phyloP scores from a whole-genome alignment of 2,797 vertebrate species.

The Crenichthys baileyi region DNA sequence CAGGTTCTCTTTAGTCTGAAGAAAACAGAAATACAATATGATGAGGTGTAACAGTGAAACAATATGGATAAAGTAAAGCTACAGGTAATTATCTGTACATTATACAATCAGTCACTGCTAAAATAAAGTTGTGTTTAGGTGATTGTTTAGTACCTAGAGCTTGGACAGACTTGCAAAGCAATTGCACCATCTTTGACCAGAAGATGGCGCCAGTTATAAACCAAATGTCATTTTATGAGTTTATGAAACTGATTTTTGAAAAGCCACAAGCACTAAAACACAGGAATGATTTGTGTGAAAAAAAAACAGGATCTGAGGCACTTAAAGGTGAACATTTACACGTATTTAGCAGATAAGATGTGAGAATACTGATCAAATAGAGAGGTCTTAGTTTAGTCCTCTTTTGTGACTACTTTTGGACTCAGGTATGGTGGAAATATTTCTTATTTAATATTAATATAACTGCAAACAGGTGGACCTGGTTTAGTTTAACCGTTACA shows the following conservation, averaged over 20 bases:
- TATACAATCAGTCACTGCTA: background rate
- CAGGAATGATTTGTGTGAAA: constrained; percentile 39
- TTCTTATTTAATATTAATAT: background rate
- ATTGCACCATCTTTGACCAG: constrained; percentile 21
- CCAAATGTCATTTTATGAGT: background rate
- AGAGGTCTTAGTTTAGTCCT: background rate
- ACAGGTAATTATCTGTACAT: background rate
- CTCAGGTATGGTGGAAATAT: constrained; percentile 6
- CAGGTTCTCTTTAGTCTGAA: constrained; percentile 8
- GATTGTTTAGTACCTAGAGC: background rate
- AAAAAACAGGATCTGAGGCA: constrained; percentile 63
- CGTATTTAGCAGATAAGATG: constrained; percentile 19
- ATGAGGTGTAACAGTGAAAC: constrained; percentile 10
- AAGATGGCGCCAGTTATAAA: constrained; percentile 39
- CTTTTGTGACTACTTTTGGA: constrained; percentile 14
- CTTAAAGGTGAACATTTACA: constrained; percentile 57
- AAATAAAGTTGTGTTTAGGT: background rate
- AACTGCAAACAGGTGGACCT: background rate
- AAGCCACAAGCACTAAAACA: constrained; percentile 21
- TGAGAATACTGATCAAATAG: constrained; percentile 2
- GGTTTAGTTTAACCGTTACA: constrained; percentile 8
- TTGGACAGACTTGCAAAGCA: background rate
- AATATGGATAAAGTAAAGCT: constrained; percentile 18
- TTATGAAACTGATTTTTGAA: constrained; percentile 4
- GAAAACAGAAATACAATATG: background rate